A percentile compares a stretch with the other conserved stretches of the same genome.
These are phyloP conservation scores for Diarsia rubi DNA, from an alignment of 2,888 invertebrate genomes.

Conservation along the genomic window DNA sequence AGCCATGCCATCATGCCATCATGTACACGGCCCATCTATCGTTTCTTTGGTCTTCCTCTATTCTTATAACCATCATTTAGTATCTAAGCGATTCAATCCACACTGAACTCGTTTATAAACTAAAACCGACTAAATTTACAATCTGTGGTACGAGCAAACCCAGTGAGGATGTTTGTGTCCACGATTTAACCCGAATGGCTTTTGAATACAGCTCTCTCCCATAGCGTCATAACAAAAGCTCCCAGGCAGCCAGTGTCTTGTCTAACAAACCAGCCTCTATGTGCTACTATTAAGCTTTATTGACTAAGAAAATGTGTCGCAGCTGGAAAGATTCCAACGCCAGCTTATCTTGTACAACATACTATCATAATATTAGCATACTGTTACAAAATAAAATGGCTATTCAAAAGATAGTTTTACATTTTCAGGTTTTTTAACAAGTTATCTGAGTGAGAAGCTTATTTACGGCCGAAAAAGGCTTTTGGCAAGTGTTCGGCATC, in stretches of 20 bases:
- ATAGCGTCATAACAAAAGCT: constrained; percentile 56
- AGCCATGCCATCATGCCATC: too few relatives aligned
- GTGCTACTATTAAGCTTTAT: constrained; percentile 57
- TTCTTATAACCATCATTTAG: too few relatives aligned
- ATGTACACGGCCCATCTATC: too few relatives aligned
- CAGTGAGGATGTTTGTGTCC: constrained; percentile 18
- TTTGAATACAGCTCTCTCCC: constrained; percentile 48
- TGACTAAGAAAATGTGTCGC: constrained; percentile 56
- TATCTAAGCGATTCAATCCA: background rate
- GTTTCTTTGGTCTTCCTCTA: too few relatives aligned
- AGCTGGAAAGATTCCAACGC: constrained; percentile 59
- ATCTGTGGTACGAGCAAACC: constrained; percentile 8
- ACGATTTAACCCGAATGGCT: constrained; percentile 36
- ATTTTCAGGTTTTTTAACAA: constrained; percentile 24
- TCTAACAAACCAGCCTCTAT: constrained; percentile 44
- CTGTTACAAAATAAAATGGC: constrained; percentile 28
- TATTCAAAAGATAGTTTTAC: constrained; percentile 34
- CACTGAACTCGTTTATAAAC: background rate
- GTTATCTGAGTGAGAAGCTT: constrained; percentile 3
- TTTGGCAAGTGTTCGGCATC: constrained; percentile 29
- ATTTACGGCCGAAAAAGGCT: constrained; percentile 33
- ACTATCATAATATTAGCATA: constrained; percentile 42
- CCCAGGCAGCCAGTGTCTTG: constrained; percentile 37
- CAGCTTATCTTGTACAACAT: constrained; percentile 49
- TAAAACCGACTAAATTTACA: constrained; percentile 22